These are phyloP conservation scores for Agelaius phoeniceus DNA, from an alignment of 2,113 vertebrate species.

Conservation along the genomic window DNA sequence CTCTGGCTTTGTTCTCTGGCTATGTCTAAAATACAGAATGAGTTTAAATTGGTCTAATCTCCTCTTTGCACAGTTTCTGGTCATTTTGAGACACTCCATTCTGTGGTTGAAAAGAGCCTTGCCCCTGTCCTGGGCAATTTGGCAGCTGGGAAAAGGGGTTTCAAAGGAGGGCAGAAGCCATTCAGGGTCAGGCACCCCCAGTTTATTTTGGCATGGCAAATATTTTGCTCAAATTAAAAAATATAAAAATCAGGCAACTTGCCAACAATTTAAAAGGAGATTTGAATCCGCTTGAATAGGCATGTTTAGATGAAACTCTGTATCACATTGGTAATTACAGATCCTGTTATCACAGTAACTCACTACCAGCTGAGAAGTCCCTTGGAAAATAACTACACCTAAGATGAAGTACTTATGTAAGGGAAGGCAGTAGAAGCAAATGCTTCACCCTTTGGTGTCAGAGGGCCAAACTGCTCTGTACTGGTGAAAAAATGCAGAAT, in stretches of 20 bases:
- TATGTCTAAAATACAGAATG: rapidly evolving
- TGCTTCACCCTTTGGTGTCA: neutral
- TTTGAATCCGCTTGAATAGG: neutral
- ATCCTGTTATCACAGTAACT: neutral
- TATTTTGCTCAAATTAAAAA: neutral
- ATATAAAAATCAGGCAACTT: neutral
- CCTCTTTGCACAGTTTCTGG: neutral
- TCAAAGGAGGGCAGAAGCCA: neutral
- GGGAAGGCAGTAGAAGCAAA: neutral
- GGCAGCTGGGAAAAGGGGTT: neutral
- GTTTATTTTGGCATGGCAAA: neutral
- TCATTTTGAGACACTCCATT: neutral
- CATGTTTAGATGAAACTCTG: neutral
- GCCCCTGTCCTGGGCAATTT: neutral
- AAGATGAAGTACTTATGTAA: neutral
- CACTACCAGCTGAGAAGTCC: neutral
- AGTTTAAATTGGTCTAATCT: neutral
- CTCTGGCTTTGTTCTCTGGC: neutral
- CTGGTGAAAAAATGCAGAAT: neutral
- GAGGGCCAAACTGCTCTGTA: neutral
- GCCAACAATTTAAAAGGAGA: neutral
- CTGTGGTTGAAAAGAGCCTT: neutral
- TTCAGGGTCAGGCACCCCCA: neutral
- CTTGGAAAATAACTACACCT: neutral
- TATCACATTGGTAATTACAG: neutral